phyloP scores from a whole-genome alignment of 2,113 vertebrate species.

The Carassius auratus region DNA sequence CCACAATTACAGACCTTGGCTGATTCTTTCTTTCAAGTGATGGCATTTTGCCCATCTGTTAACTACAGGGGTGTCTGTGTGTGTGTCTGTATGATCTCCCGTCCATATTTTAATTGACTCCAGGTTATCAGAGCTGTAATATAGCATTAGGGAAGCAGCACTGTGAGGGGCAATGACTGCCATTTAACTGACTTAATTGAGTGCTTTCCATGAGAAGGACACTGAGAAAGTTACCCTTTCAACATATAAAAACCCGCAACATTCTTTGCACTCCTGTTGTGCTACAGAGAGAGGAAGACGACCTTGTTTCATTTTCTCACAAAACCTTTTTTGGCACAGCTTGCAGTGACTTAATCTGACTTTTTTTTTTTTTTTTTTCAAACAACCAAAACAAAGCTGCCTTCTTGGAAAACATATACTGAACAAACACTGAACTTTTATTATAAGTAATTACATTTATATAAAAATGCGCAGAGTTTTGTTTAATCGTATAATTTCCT shows the following conservation, averaged over 20 bases:
- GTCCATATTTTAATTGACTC: constrained; percentile 56
- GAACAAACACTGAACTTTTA: not conserved
- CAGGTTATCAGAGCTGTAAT: constrained; percentile 48
- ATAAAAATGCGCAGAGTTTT: not conserved
- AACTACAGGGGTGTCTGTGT: constrained; percentile 56
- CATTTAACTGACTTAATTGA: constrained; percentile 23
- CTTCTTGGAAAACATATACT: not conserved
- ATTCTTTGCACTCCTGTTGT: not conserved
- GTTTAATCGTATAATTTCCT: not conserved
- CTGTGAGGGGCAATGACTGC: constrained; percentile 2
- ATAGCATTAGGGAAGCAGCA: constrained; percentile 45
- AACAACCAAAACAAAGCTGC: not conserved
- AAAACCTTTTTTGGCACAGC: not conserved
- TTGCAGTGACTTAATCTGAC: not conserved
- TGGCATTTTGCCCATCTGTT: constrained; percentile 66
- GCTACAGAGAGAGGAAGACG: not conserved
- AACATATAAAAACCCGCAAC: not conserved
- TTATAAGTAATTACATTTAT: too few relatives aligned
- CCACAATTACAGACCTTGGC: constrained; percentile 66
- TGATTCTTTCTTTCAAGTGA: constrained; percentile 58
- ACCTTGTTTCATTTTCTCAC: constrained; percentile 19
- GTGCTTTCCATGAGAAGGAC: constrained; percentile 27
- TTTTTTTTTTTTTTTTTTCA: not conserved
- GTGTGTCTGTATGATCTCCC: constrained; percentile 48
- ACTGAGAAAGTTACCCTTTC: constrained; percentile 6